Evolutionary conservation across 2,113 vertebrate genomes (phyloP), one percentile per base, ranked within the genome.

Genomic region (Bos javanicus): DNA sequence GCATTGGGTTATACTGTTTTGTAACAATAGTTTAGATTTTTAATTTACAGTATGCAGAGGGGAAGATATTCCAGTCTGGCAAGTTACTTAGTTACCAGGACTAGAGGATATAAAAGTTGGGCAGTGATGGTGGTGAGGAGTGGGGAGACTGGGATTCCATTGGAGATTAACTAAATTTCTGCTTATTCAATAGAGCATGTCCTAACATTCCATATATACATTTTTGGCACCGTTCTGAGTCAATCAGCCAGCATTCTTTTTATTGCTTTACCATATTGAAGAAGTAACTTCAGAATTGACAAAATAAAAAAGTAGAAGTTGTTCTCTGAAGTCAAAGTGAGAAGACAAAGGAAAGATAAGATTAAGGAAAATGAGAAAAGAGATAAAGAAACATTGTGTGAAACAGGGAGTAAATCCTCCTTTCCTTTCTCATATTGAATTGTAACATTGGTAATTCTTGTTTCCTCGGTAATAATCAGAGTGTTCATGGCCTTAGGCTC

Each of bases 121-220:
- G 62, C 56, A 60, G 30, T 19, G 36, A 30, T 6, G 7, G 26
- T 64, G n/a, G 13, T 56, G 67, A 57, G 52, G 52, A 81, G 6
- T 14, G 6, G n/a, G 30, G 54, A 56, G 2, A 3, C 1, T 39
- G 67, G 36, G 36, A 91, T 59, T 90, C 89, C 90, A 88, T 80
- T 64, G 88, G 78, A 82, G 67, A 95, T 78, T 64, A 93, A 64
- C 36, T 83, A 71, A 88, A 85, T 93, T 90, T 95, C 71, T 95
- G 67, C 83, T 52, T 96, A 71, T 88, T 94, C 57, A 59, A 80
- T 52, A 93, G 1, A 96, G 59, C 67, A 56, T 91, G 64, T 56
- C 54, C 54, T 64, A 11, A 57, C 71, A 84, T 86, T 95, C 89
- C 59, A 71, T 59, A 76, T 16, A 78, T 46, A 91, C 28, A 74